Evolutionary conservation across 2,888 invertebrate species (phyloP).

Genomic region (Pocota personata): DNA sequence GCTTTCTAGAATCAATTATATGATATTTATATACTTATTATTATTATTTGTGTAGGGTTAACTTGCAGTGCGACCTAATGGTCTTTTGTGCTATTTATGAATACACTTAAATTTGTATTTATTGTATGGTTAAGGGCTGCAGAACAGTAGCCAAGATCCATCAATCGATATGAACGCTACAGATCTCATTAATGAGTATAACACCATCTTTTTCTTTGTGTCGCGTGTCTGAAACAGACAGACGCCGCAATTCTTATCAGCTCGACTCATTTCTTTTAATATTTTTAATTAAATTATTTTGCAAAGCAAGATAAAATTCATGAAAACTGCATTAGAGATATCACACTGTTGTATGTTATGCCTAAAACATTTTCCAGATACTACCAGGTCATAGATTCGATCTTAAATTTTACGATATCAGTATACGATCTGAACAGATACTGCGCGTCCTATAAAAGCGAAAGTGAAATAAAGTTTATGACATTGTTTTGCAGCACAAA

Average conservation of each 20-base stretch:
- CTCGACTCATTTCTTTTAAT: not conserved
- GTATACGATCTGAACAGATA: not conserved
- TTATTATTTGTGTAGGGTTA: too few species aligned
- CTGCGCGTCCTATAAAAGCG: slow-evolving; percentile 30
- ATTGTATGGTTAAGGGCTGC: too few species aligned
- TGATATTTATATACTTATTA: too few species aligned
- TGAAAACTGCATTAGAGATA: slow-evolving; percentile 4
- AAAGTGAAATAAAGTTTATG: too few species aligned
- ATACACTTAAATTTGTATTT: too few species aligned
- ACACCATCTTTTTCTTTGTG: not conserved
- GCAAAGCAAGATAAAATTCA: slow-evolving; percentile 1
- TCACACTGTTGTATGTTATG: not conserved
- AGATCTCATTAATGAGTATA: too few species aligned
- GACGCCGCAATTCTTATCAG: not conserved
- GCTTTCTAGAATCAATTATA: too few species aligned
- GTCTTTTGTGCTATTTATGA: too few species aligned
- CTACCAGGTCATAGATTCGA: not conserved
- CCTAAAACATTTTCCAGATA: slow-evolving; percentile 31
- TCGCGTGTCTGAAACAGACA: not conserved
- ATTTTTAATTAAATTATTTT: slow-evolving; percentile 1
- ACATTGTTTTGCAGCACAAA: not conserved
- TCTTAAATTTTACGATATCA: slow-evolving; percentile 12
- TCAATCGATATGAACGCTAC: too few species aligned
- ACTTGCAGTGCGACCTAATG: too few species aligned
- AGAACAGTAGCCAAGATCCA: too few species aligned